These are phyloP conservation scores for Metellina segmentata DNA, from an alignment of 2,888 invertebrate species.

Conservation along the genomic window DNA sequence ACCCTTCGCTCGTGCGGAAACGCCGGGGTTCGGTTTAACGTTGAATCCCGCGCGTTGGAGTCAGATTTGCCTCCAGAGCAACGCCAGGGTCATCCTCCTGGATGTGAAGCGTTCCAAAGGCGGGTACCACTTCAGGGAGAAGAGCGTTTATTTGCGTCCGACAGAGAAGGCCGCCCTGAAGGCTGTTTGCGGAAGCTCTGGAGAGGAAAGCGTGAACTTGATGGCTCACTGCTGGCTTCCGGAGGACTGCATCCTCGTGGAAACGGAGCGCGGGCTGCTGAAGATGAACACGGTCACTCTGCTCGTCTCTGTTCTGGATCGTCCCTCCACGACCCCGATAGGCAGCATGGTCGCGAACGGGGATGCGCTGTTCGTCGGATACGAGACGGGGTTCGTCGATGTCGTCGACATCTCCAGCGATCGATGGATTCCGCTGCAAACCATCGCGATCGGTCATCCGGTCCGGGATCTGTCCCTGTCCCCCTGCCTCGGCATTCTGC, in stretches of 20 bases:
- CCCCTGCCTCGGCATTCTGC: conserved; percentile 4
- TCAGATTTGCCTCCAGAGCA: conserved; percentile 25
- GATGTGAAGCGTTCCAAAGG: conserved; percentile 20
- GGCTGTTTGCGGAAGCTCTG: background rate
- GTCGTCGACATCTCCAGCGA: conserved; percentile 12
- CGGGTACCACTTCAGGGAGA: conserved; percentile 20
- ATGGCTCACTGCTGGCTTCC: conserved; percentile 36
- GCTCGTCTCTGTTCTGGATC: background rate
- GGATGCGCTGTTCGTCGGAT: conserved; percentile 30
- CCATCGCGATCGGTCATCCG: conserved; percentile 7
- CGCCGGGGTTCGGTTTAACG: background rate
- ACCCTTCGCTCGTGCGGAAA: conserved; percentile 2
- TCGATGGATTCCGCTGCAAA: conserved; percentile 4
- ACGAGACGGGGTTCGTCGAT: conserved; percentile 38
- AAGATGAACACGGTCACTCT: conserved; percentile 4
- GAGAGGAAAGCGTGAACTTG: background rate
- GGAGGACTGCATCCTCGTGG: conserved; percentile 5
- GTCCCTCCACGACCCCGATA: conserved; percentile 3
- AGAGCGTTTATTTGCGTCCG: background rate
- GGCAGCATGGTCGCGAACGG: conserved; percentile 27
- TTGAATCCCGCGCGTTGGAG: conserved; percentile 24
- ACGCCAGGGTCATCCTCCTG: conserved; percentile 16
- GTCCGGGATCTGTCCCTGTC: conserved; percentile 14
- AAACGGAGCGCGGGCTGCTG: conserved; percentile 17
- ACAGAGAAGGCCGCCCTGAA: background rate